phyloP scores from a whole-genome alignment of 2,888 invertebrate genomes.

The Muschampia plurimacula region DNA sequence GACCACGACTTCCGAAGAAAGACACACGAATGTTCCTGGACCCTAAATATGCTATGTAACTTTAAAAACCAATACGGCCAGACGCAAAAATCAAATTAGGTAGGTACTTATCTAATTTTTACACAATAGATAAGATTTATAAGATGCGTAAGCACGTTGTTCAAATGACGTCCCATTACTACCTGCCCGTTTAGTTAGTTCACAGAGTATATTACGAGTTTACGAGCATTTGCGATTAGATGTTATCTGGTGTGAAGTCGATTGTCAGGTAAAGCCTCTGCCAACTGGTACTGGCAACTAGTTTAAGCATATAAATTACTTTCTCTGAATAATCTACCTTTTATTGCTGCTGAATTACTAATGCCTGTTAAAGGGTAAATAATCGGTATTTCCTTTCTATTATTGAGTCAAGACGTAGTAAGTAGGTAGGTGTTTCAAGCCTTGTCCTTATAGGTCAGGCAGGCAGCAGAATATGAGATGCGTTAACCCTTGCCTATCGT shows the following conservation, averaged over 20 bases:
- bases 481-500: too few species aligned
- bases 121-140: not conserved
- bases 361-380: not conserved
- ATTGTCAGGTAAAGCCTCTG: conserved; percentile 16
- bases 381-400: not conserved
- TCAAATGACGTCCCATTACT: not conserved
- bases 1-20: too few species aligned
- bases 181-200: conserved; percentile 10
- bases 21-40: too few species aligned
- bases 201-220: conserved; percentile 12
- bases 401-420: too few species aligned
- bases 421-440: too few species aligned
- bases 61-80: too few species aligned
- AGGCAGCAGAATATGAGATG: too few species aligned
- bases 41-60: too few species aligned
- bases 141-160: not conserved
- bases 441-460: too few species aligned
- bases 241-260: conserved; percentile 29
- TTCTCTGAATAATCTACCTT: conserved; percentile 15
- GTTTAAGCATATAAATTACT: conserved; percentile 18
- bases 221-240: conserved; percentile 1
- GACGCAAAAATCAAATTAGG: too few species aligned
- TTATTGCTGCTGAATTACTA: conserved; percentile 5
- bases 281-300: conserved; percentile 15
- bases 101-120: not conserved